Base-by-base conservation (phyloP, 2,888 invertebrate species). In the Cybosia mesomella region DNA sequence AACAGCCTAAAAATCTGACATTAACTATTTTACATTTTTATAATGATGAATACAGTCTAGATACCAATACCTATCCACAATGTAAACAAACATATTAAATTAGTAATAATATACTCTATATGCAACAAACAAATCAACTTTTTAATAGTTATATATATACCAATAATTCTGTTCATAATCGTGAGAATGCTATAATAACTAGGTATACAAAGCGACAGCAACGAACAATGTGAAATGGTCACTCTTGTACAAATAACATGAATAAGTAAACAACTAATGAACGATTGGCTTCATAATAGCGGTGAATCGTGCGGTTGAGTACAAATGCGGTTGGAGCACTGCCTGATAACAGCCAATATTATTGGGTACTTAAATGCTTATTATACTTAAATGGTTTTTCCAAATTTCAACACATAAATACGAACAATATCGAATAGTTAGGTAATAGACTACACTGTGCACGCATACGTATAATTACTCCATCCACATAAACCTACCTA, bases 271-370 rank as follows among this genome's bases (percentile, higher is more conserved):
- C 59, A 75, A 66, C 36, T 74, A 70, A 66, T 28, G 59, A 66
- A 36, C 32, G 62, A 67, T 66, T 73, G 80, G 69, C 72, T 58
- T 43, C 13, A 54, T 68, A 54, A 66, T 75, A 77, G 75, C 59
- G 72, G 71, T 69, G 10, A 57, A 63, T 58, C 28, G 36, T 75
- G 73, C 49, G 74, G 75, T 74, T 77, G 74, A 57, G 61, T 69
- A 64, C 62, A 71, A 65, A 57, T 73, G 75, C 60, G 74, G 80
- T 74, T 68, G 64, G 28, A 66, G 67, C 65, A 68, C 67, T 69
- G 54, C 61, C 68, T 66, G 61, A 74, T 67, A 71, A 69, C 59
- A 59, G 53, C 54, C 34, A 36, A 69, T 69, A 15, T 28, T 39
- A 28, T 21, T 32, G 49, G n/a, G n/a, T n/a, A n/a, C n/a, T n/a